These are phyloP conservation scores for Lytechinus variegatus DNA, from an alignment of 35 echinoderm and acorn worm species.

Conservation along the genomic window DNA sequence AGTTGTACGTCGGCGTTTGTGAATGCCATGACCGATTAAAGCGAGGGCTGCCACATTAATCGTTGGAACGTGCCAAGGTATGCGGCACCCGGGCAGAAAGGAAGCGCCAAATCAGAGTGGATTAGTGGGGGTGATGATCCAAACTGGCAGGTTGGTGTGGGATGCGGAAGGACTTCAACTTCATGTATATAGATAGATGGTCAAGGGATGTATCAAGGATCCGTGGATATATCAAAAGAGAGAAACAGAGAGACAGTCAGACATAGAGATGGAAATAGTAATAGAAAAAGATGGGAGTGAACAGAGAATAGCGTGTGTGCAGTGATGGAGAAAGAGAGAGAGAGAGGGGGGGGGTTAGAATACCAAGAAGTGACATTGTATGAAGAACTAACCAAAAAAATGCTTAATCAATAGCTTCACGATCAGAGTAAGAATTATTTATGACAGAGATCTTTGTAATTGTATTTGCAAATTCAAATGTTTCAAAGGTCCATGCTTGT, in stretches of 20 bases:
- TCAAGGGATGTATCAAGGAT: neutral
- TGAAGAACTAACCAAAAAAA: no score
- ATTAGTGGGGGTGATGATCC: neutral
- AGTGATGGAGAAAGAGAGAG: no score
- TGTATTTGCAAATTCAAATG: no score
- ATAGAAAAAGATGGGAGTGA: no score
- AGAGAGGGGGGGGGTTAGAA: neutral
- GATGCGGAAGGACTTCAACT: neutral
- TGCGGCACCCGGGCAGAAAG: neutral
- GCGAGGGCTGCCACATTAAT: neutral
- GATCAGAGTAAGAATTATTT: no score
- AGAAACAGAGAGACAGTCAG: neutral
- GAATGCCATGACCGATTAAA: slow-evolving; percentile 1
- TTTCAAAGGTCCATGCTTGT: no score
- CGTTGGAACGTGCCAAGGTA: neutral
- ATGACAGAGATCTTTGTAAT: no score
- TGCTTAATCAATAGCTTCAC: no score
- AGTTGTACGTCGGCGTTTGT: neutral
- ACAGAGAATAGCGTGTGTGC: no score
- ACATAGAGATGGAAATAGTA: no score
- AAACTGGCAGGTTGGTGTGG: neutral
- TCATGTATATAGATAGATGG: neutral
- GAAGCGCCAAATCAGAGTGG: neutral
- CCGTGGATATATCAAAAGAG: neutral
- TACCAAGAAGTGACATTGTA: no score